Base-by-base conservation (phyloP, 2,888 invertebrate genomes). In the Zaprionus lineosus region DNA sequence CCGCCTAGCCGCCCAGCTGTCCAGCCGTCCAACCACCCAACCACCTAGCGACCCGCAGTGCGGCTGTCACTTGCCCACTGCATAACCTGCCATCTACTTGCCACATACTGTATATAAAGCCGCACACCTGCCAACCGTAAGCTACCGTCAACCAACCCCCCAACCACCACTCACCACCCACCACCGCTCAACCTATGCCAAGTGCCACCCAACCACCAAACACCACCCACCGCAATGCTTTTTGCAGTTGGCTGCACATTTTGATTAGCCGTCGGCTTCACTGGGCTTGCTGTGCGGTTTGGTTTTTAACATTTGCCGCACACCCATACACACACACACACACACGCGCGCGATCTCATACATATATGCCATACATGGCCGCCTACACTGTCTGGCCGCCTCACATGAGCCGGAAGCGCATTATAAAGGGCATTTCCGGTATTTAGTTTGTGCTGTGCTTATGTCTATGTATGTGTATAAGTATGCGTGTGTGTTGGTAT, bases 381-480 rank as follows among this genome's bases (percentile, higher is more conserved):
- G 9, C 50, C 26, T 26, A 8, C 2, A 28, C 59, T 53, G 73
- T 73, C 68, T 73, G 68, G 46, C 3, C 40, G 29, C 36, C 78
- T 50, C 82, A 63, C 59, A 82, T 74, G 82, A 82, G 85, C 78
- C 78, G 78, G 78, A 84, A 84, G 85, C 71, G 85, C 58, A 77
- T 78, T 84, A 82, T 82, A 82, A 84, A 77, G 79, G 83, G 85
- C 83, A 84, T 84, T 78, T 78, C 78, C 85, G 78, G 83, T 82
- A 84, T 78, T 78, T 78, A 70, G 75, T 52, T 65, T 56, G 59
- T 63, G 57, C 56, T 55, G 62, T 56, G n/a, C n/a, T n/a, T n/a
- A n/a, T n/a, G n/a, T n/a, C n/a, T n/a, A n/a, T n/a, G n/a, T n/a
- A n/a, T n/a, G n/a, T n/a, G n/a, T n/a, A n/a, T n/a, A n/a, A n/a